Conservation (phyloP, 2,888 invertebrate species). For the Himalopsyche anomala region DNA sequence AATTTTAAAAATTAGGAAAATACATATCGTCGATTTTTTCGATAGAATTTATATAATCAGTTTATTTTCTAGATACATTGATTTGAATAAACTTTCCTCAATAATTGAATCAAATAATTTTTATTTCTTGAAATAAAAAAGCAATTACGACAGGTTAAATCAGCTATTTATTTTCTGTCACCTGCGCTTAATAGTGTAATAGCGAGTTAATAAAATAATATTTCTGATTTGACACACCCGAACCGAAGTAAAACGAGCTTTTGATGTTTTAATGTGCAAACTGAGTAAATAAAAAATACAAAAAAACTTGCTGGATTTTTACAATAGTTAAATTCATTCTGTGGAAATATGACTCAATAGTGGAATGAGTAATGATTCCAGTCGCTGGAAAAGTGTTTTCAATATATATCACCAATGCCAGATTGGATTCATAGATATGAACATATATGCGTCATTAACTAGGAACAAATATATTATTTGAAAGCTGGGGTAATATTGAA, state of each 20-base stretch:
- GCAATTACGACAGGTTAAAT: too few species aligned
- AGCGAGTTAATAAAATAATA: constrained; percentile 1
- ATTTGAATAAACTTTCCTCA: too few species aligned
- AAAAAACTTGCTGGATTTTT: not conserved
- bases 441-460: constrained; percentile 1
- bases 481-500: not conserved
- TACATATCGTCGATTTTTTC: too few species aligned
- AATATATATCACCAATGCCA: constrained; percentile 18
- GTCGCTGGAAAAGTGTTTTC: constrained; percentile 17
- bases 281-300: not conserved
- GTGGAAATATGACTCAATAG: not conserved
- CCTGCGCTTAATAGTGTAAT: not conserved
- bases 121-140: too few species aligned
- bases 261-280: not conserved
- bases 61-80: too few species aligned
- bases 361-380: constrained; percentile 1
- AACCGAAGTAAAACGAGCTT: too few species aligned
- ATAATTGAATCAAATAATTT: too few species aligned
- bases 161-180: not conserved
- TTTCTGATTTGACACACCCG: not conserved
- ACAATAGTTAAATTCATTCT: not conserved
- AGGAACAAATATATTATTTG: constrained; percentile 26
- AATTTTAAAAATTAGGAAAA: too few species aligned
- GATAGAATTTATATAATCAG: too few species aligned
- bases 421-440: not conserved